Evolutionary conservation across 2,888 invertebrate genomes (phyloP).

Genomic region (Tachystola acroxantha): DNA sequence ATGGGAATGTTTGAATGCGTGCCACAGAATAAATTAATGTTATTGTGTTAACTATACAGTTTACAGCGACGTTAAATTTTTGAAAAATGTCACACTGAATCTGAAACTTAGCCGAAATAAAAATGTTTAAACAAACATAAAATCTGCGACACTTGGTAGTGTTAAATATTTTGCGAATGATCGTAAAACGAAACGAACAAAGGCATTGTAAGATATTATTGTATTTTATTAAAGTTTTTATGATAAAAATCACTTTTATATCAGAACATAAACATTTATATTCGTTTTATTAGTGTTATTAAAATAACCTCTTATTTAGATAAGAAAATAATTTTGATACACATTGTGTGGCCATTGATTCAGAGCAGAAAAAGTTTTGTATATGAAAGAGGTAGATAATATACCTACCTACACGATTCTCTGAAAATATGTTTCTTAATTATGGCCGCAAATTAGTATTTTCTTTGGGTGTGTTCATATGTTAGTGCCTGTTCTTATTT

Average conservation of each 20-base stretch:
- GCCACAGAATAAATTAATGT: neutral
- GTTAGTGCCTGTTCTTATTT: no score
- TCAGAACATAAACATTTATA: constrained; percentile 16
- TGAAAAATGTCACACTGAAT: constrained; percentile 1
- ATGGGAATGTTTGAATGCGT: neutral
- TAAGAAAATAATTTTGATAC: neutral
- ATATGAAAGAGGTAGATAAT: no score
- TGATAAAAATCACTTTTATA: constrained; percentile 19
- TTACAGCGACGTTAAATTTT: constrained; percentile 1
- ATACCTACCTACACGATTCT: no score
- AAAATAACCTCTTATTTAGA: neutral
- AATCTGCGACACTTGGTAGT: constrained; percentile 29
- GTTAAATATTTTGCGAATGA: constrained; percentile 34
- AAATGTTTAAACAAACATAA: neutral
- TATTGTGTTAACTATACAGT: neutral
- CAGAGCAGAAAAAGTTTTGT: no score
- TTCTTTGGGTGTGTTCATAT: no score
- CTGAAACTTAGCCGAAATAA: constrained; percentile 8
- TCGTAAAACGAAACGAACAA: constrained; percentile 47
- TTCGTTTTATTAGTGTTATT: constrained; percentile 21
- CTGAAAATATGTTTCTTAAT: no score
- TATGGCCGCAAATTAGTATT: no score
- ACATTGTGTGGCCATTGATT: neutral
- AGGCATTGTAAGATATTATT: constrained; percentile 32
- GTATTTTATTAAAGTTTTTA: constrained; percentile 24